phyloP scores from a whole-genome alignment of 1,140 invertebrate genomes.

The Rhopalosiphum maidis region DNA sequence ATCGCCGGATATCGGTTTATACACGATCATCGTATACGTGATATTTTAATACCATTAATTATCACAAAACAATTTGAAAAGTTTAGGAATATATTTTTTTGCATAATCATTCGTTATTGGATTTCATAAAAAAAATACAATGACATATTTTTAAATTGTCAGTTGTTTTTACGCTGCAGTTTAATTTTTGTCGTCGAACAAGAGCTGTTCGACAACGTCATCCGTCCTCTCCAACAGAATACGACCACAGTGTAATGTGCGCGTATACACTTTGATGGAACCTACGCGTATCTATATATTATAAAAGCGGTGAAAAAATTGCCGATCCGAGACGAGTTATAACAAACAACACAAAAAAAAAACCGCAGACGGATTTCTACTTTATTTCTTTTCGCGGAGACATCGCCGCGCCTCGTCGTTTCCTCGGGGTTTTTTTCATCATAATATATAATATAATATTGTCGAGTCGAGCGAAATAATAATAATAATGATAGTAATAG shows the following conservation, averaged over 20 bases:
- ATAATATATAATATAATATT: slow-evolving; percentile 24
- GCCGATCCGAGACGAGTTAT: background rate
- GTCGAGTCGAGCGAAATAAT: slow-evolving; percentile 33
- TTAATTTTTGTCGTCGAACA: background rate
- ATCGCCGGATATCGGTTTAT: background rate
- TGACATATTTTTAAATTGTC: background rate
- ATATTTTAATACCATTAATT: too few species aligned
- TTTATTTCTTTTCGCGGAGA: slow-evolving; percentile 23
- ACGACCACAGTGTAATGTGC: background rate
- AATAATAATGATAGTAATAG: slow-evolving; percentile 42
- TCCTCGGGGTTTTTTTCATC: background rate
- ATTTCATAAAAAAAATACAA: background rate
- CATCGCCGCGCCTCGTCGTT: background rate
- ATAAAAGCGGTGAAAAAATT: background rate
- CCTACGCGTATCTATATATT: background rate
- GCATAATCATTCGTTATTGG: background rate
- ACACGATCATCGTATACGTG: too few species aligned
- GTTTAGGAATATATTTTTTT: background rate
- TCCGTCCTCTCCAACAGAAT: background rate
- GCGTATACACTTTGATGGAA: background rate
- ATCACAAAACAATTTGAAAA: too few species aligned
- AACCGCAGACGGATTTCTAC: background rate
- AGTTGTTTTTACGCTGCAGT: background rate
- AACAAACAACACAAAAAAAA: background rate
- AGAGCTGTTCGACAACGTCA: background rate